Percentiles rank a stretch among this genome's conserved stretches.
Evolutionary conservation across 37 sponge, comb jelly and placozoan species (phyloP).

Genomic region (Ephydatia muelleri): DNA sequence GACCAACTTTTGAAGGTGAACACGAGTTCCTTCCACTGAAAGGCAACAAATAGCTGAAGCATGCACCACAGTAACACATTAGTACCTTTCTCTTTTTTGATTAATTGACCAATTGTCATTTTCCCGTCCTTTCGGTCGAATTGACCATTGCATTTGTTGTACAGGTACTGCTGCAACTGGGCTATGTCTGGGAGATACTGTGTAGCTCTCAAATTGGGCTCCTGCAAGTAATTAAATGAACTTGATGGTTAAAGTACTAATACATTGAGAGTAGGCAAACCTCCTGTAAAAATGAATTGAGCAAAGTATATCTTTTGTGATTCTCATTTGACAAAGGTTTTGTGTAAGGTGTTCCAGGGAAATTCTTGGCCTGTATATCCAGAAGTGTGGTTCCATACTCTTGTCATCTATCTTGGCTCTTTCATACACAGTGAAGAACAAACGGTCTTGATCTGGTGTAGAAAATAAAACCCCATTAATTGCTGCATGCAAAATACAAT

Average conservation of each 20-base stretch:
- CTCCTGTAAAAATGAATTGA: slow-evolving; percentile 59
- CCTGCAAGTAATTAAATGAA: slow-evolving; percentile 33
- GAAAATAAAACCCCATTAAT: too few species aligned
- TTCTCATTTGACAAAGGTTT: slow-evolving; percentile 18
- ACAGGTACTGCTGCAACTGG: slow-evolving; percentile 57
- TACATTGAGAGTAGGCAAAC: slow-evolving; percentile 8
- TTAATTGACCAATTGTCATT: slow-evolving; percentile 49
- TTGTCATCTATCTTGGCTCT: background rate
- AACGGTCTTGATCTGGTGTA: slow-evolving; percentile 54
- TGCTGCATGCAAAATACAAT: too few species aligned
- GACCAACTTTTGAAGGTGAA: slow-evolving; percentile 19
- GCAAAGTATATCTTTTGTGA: slow-evolving; percentile 39
- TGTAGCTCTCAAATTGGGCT: slow-evolving; percentile 55
- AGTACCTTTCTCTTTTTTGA: slow-evolving; percentile 3
- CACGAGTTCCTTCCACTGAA: slow-evolving; percentile 28
- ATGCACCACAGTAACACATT: background rate
- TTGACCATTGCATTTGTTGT: slow-evolving; percentile 39
- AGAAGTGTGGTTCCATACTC: slow-evolving; percentile 52
- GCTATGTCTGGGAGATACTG: slow-evolving; percentile 80
- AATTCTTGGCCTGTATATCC: slow-evolving; percentile 62
- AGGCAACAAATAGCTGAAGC: background rate
- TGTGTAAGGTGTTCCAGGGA: slow-evolving; percentile 58
- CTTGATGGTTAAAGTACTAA: background rate
- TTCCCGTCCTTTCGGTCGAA: slow-evolving; percentile 31
- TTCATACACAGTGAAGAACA: slow-evolving; percentile 72